Base-by-base conservation (phyloP, 2,888 invertebrate genomes). In the Biston betularia region DNA sequence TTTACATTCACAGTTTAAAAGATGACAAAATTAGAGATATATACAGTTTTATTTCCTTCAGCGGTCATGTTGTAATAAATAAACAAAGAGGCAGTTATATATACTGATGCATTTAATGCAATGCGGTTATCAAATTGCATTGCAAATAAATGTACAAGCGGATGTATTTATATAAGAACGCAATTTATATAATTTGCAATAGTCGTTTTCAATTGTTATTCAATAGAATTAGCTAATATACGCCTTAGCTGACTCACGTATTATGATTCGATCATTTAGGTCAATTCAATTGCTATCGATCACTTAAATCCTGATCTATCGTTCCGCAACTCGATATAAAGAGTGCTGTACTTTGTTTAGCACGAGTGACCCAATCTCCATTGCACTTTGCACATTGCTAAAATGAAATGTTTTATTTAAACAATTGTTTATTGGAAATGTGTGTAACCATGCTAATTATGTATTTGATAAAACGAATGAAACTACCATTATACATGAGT, bases 231-330 rank as follows among this genome's bases (percentile, higher is more conserved):
- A 44, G 15, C 42, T 54, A 42, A 42, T 12, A 42, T 24, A 38
- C n/a, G 35, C 14, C 33, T 58, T 40, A 14, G 34, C 53, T 34
- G 35, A 53, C 44, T 46, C 38, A 52, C 9, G 15, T 52, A 0
- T 53, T 45, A 34, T 50, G 11, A 58, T 49, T 58, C 42, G 24
- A n/a, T 49, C 58, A 58, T 58, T 48, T 33, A 33, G 58, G 58
- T 48, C 58, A 42, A 49, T 58, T 38, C 6, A 49, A 58, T 49
- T 58, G 49, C 49, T 40, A 58, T 49, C 49, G 33, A 58, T 58
- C 58, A 58, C 24, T 24, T 12, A 49, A 58, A 49, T 49, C 33
- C 49, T 58, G 49, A 49, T 38, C 57, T 38, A 45, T 46, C 57
- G 40, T 49, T 48, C 40, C 33, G 40, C 40, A 58, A 58, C 14